Base-by-base conservation (phyloP, 2,797 vertebrate genomes). In the Eulemur mongoz region DNA sequence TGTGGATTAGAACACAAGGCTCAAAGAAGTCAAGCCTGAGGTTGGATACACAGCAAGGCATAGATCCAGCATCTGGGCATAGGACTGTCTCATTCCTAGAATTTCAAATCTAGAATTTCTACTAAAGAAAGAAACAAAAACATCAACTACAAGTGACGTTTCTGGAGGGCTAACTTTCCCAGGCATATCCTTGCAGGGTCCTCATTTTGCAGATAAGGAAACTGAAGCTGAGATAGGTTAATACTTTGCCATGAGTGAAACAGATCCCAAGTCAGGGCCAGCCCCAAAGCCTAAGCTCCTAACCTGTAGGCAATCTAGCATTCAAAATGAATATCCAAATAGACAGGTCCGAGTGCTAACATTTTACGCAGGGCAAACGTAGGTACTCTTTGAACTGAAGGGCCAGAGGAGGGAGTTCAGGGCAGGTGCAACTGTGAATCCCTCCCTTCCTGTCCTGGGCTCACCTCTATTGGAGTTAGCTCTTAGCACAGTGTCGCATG, bases 401-500 rank as follows among this genome's bases (percentile, higher is more conserved):
- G 45, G 5, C 14, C 45, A 13, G 7, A 43, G 35, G 15, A 91
- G 9, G 70, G 35, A 61, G 43, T 50, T 70, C 27, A 70, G 7
- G 17, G 50, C 40, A 7, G 25, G 35, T 22, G 17, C 18, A 1
- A 12, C 2, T 32, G 25, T 23, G 61, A 78, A n/a, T 7, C 27
- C 15, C 23, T n/a, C 20, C 7, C n/a, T 54, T 63, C n/a, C 50
- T 38, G 75, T n/a, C 75, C 73, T 45, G 48, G 10, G 15, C 11
- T 35, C 57, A 67, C 25, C 30, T 45, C 13, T 38, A 0, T 1
- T 30, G 25, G 90, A 78, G n/a, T 22, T 17, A 35, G 45, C 45
- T 10, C 15, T 38, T 15, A 40, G 63, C 5, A 1, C 27, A 45
- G 52, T 25, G 1, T 0, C 0, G 18, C 25, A 5, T 9, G 7